Conservation (phyloP, 2,888 invertebrate species). For the Allygus modestus region DNA sequence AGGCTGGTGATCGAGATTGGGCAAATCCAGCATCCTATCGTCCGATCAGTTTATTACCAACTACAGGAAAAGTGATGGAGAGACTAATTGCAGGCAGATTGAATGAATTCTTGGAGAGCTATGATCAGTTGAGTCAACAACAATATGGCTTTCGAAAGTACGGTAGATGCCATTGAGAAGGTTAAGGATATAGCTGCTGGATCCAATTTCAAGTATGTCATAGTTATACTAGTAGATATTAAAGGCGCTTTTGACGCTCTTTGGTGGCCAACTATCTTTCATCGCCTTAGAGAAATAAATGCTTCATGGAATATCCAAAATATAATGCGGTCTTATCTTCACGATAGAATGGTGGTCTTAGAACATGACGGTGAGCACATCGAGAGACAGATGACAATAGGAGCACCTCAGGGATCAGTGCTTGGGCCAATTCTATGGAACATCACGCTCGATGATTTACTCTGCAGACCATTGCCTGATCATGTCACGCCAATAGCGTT, state of each 20-base stretch:
- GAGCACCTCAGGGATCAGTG: background rate
- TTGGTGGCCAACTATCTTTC: background rate
- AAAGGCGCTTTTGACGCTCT: background rate
- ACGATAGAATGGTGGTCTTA: background rate
- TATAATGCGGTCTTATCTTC: background rate
- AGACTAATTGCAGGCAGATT: constrained; percentile 39
- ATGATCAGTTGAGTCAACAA: background rate
- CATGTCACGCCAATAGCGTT: background rate
- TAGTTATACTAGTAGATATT: background rate
- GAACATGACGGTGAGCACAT: background rate
- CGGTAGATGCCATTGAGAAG: background rate
- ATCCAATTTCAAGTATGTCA: background rate
- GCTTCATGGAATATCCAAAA: background rate
- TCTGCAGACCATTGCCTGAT: background rate
- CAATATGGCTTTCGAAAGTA: constrained; percentile 63
- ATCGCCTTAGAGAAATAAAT: background rate
- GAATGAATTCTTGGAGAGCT: background rate
- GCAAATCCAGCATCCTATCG: constrained; percentile 27
- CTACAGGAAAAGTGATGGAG: constrained; percentile 37
- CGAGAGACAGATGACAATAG: background rate
- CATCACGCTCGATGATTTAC: background rate
- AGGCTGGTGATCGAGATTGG: constrained; percentile 21
- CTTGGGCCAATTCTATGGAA: background rate
- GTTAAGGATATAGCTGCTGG: background rate
- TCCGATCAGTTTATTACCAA: constrained; percentile 56